A percentile compares a stretch with the other conserved stretches of the same genome.
phyloP scores from a whole-genome alignment of 2,888 invertebrate genomes.

The Xylocampa areola region DNA sequence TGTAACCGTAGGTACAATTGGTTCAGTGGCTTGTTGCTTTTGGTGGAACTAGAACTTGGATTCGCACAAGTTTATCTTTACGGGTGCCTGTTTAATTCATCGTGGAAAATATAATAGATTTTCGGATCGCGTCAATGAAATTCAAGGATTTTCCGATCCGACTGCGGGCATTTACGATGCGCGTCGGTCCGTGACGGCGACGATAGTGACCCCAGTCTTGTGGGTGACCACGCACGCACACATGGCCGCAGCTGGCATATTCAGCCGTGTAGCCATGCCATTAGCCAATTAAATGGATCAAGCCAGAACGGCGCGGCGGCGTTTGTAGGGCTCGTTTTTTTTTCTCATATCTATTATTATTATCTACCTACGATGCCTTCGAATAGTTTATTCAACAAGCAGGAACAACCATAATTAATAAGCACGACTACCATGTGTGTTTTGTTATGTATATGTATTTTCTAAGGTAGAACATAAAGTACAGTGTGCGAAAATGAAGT shows the following conservation, averaged over 20 bases:
- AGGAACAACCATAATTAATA: too few species aligned
- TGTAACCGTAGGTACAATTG: conserved; percentile 23
- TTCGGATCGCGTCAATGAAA: conserved; percentile 71
- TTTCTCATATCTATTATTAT: too few species aligned
- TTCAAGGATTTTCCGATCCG: conserved; percentile 77
- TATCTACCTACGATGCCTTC: too few species aligned
- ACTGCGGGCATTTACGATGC: conserved; percentile 59
- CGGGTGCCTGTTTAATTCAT: conserved; percentile 69
- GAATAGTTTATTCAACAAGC: too few species aligned
- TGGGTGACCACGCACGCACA: conserved; percentile 60
- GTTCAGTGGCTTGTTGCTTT: conserved; percentile 13
- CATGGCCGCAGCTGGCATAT: conserved; percentile 47
- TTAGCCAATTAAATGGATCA: conserved; percentile 82
- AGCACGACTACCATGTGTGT: too few species aligned
- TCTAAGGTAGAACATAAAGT: too few species aligned
- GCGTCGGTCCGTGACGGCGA: conserved; percentile 62
- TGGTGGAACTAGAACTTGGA: conserved; percentile 8
- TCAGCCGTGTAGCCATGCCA: conserved; percentile 42
- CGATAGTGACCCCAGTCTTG: conserved; percentile 65
- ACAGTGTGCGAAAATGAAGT: too few species aligned
- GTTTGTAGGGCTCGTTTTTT: conserved; percentile 49
- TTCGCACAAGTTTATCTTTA: conserved; percentile 54
- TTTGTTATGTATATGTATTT: too few species aligned
- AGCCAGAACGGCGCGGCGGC: conserved; percentile 77
- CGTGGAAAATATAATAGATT: conserved; percentile 70